Conservation (phyloP, 2,113 vertebrate species). For the Pristiophorus japonicus region DNA sequence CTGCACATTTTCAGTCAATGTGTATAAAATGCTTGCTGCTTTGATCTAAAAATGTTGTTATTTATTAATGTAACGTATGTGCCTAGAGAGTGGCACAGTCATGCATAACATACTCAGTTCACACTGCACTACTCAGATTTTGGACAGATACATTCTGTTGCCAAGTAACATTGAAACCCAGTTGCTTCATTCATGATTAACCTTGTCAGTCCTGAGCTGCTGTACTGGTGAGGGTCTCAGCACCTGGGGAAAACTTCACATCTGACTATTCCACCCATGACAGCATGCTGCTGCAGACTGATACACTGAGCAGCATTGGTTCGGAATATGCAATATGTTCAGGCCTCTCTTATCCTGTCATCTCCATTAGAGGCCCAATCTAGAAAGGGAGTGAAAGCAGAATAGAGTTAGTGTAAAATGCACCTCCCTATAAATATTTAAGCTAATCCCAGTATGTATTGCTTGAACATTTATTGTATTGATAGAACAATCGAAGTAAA, state of each 20-base stretch:
- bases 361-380: background rate
- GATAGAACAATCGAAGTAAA: background rate
- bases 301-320: background rate
- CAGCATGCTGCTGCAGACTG: background rate
- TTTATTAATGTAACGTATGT: background rate
- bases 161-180: slow-evolving; percentile 18
- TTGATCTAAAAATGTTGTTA: background rate
- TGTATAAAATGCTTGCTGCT: background rate
- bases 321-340: background rate
- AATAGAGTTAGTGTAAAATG: background rate
- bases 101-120: background rate
- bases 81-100: background rate
- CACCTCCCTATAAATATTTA: background rate
- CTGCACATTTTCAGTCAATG: too few relatives aligned
- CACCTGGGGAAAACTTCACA: background rate
- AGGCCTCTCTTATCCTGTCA: background rate
- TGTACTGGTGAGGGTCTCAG: background rate
- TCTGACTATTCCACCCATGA: background rate
- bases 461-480: background rate
- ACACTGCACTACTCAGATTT: background rate
- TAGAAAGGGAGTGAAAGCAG: background rate
- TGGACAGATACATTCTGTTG: background rate
- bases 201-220: background rate
- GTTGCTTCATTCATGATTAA: background rate
- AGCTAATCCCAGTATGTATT: background rate